Evolutionary conservation across 1,140 invertebrate genomes (phyloP).

Genomic region (Glossosoma conforme): DNA sequence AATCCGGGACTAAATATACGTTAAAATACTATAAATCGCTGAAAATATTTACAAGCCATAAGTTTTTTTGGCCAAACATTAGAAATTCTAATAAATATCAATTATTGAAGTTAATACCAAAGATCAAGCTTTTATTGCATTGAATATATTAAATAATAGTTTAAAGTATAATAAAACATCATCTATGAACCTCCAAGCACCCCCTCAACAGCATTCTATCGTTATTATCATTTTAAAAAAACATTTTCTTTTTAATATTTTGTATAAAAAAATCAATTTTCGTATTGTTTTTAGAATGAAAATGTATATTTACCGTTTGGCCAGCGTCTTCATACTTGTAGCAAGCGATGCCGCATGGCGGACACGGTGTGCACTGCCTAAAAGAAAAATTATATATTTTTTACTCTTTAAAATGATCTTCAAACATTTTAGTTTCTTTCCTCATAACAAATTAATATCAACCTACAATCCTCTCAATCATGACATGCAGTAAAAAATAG

Average conservation of each 20-base stretch:
- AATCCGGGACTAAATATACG: too few relatives aligned
- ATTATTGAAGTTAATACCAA: not conserved
- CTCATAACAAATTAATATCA: too few relatives aligned
- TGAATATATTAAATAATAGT: not conserved
- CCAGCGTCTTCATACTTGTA: conserved; percentile 49
- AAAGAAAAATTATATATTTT: not conserved
- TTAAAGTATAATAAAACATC: not conserved
- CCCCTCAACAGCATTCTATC: not conserved
- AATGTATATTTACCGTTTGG: conserved; percentile 37
- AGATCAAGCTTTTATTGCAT: not conserved
- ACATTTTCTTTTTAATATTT: not conserved
- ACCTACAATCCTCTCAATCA: too few relatives aligned
- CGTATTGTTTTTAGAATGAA: not conserved
- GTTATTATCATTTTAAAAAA: conserved; percentile 3
- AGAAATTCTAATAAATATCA: too few relatives aligned
- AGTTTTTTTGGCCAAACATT: too few relatives aligned
- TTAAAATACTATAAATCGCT: too few relatives aligned
- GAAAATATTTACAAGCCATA: too few relatives aligned
- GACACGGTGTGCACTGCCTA: conserved; percentile 1
- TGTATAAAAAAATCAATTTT: not conserved
- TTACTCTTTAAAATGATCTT: too few relatives aligned
- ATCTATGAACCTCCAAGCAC: not conserved
- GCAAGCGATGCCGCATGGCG: conserved; percentile 1
- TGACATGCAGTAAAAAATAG: too few relatives aligned
- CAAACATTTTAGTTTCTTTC: too few relatives aligned